Evolutionary conservation across 2,113 vertebrate genomes (phyloP).

Genomic region (Lagenorhynchus albirostris): DNA sequence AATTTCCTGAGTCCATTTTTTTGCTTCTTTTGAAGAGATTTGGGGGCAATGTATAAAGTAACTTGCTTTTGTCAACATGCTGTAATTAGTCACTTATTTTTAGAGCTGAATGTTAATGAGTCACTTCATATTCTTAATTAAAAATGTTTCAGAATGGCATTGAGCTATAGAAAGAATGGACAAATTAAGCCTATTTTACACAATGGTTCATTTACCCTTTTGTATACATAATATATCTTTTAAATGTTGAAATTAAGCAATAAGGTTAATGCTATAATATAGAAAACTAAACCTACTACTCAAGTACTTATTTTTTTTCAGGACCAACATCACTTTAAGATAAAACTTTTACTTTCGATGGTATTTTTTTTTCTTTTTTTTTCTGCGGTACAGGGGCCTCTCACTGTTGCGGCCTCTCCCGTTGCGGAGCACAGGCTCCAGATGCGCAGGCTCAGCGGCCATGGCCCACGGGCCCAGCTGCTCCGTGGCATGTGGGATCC

Average conservation of each 20-base stretch:
- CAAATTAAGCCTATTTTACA: slow-evolving; percentile 26
- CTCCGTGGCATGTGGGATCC: no score
- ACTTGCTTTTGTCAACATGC: slow-evolving; percentile 32
- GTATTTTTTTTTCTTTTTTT: not conserved
- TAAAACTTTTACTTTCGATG: not conserved
- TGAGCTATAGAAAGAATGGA: slow-evolving; percentile 37
- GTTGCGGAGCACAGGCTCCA: no score
- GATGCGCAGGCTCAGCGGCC: no score
- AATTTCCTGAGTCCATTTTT: not conserved
- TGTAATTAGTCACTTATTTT: slow-evolving; percentile 55
- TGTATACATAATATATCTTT: not conserved
- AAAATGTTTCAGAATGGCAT: slow-evolving; percentile 28
- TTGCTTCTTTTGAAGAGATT: not conserved
- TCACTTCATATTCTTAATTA: slow-evolving; percentile 58
- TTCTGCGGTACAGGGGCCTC: no score
- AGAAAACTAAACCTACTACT: not conserved
- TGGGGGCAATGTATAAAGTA: not conserved
- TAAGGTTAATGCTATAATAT: not conserved
- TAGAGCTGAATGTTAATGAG: slow-evolving; percentile 42
- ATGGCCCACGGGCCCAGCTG: no score
- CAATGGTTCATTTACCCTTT: not conserved
- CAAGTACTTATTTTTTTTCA: not conserved
- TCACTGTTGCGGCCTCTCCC: no score
- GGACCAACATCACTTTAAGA: not conserved
- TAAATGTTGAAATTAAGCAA: slow-evolving; percentile 29